These are phyloP conservation scores for Microctenopoma lineatum DNA, from an alignment of 2,797 vertebrate species.

Conservation along the genomic window DNA sequence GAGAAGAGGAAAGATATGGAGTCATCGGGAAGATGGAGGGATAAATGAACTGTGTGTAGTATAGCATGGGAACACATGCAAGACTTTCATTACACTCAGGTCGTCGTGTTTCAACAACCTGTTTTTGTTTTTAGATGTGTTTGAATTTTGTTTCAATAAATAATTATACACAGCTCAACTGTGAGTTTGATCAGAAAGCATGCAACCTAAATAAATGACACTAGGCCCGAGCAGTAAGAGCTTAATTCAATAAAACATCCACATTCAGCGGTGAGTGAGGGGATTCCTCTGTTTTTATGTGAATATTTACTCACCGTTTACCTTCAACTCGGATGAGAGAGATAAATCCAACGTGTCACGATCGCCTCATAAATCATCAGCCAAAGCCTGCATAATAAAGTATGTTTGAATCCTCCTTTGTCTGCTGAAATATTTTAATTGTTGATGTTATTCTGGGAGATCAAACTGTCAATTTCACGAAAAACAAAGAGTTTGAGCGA, in stretches of 20 bases:
- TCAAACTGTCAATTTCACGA: slow-evolving; percentile 3
- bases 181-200: too few species aligned
- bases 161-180: too few species aligned
- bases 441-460: neutral
- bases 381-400: neutral
- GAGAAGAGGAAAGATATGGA: slow-evolving; percentile 17
- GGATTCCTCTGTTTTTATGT: too few species aligned
- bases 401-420: neutral
- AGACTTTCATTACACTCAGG: too few species aligned
- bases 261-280: too few species aligned
- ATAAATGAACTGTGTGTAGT: neutral
- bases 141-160: too few species aligned
- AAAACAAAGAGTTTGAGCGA: slow-evolving; percentile 4
- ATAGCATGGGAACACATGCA: neutral
- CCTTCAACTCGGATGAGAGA: neutral
- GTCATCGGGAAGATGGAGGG: slow-evolving; percentile 9
- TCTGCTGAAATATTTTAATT: slow-evolving; percentile 6
- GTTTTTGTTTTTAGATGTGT: too few species aligned
- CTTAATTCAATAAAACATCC: too few species aligned
- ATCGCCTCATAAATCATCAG: neutral
- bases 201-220: too few species aligned
- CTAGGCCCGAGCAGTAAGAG: too few species aligned
- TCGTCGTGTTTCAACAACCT: neutral
- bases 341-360: neutral
- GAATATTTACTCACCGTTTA: neutral